A percentile compares a stretch with the other conserved stretches of the same genome.
phyloP scores from a whole-genome alignment of 2,888 invertebrate genomes.

The Steinernema scapterisci region DNA sequence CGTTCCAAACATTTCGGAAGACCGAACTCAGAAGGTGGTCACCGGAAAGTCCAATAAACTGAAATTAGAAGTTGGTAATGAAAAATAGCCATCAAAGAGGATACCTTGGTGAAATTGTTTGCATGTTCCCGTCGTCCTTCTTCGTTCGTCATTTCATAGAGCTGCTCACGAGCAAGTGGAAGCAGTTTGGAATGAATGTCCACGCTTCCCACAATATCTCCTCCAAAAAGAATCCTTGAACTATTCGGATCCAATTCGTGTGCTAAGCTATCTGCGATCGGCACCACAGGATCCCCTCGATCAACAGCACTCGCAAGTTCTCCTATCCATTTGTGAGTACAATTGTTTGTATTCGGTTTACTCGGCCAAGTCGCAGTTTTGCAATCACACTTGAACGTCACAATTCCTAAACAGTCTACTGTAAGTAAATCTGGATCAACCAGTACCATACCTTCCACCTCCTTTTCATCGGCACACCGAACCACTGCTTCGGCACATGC shows the following conservation, averaged over 20 bases:
- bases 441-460: conserved; percentile 44
- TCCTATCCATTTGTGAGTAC: conserved; percentile 52
- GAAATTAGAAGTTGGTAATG: too few relatives aligned
- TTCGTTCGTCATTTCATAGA: not conserved
- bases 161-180: conserved; percentile 29
- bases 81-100: not conserved
- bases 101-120: conserved; percentile 14
- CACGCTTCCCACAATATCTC: conserved; percentile 52
- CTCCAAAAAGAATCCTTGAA: conserved; percentile 45
- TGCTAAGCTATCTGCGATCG: conserved; percentile 34
- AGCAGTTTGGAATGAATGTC: conserved; percentile 33
- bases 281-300: conserved; percentile 19
- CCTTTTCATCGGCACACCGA: conserved; percentile 50
- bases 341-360: conserved; percentile 48
- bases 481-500: conserved; percentile 48
- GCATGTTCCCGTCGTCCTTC: not conserved
- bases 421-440: not conserved
- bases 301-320: not conserved
- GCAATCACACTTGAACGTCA: conserved; percentile 52
- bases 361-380: conserved; percentile 48
- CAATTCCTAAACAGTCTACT: conserved; percentile 37
- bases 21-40: conserved; percentile 49
- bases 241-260: conserved; percentile 40
- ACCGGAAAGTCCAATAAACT: conserved; percentile 54
- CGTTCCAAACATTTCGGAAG: conserved; percentile 50